These are phyloP conservation scores for Lepidurus arcticus DNA, from an alignment of 1,140 invertebrate species.

Conservation along the genomic window DNA sequence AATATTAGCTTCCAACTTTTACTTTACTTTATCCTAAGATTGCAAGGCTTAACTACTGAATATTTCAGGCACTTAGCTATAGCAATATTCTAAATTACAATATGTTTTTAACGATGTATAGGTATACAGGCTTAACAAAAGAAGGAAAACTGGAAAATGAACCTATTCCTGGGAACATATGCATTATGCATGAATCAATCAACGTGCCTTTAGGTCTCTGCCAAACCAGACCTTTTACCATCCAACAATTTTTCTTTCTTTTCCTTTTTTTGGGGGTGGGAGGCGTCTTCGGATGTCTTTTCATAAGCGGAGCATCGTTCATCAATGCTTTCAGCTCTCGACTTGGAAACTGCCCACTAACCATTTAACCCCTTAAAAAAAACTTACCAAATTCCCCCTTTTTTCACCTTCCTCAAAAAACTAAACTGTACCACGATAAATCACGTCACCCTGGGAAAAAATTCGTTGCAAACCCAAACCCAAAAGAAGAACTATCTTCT, in stretches of 20 bases:
- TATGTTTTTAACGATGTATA: background rate
- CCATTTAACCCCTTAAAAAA: slow-evolving; percentile 16
- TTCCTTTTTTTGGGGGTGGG: no score
- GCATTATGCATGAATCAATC: slow-evolving; percentile 22
- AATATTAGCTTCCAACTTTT: no score
- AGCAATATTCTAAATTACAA: no score
- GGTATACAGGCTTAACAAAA: background rate
- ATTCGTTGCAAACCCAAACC: no score
- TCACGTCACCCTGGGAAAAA: no score
- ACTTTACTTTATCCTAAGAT: no score
- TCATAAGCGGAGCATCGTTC: slow-evolving; percentile 9
- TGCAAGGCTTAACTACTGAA: no score
- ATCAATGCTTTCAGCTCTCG: background rate
- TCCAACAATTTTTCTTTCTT: no score
- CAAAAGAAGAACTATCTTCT: no score
- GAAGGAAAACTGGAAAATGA: background rate
- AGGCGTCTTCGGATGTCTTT: background rate
- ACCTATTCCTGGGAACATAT: background rate
- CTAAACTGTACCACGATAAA: background rate
- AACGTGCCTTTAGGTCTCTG: background rate
- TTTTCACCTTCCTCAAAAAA: background rate
- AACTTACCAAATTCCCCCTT: background rate
- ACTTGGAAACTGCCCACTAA: background rate
- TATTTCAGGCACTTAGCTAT: no score
- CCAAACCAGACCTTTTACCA: background rate